Conservation (phyloP, 2,113 vertebrate species). For the Protobothrops flavoviridis region DNA sequence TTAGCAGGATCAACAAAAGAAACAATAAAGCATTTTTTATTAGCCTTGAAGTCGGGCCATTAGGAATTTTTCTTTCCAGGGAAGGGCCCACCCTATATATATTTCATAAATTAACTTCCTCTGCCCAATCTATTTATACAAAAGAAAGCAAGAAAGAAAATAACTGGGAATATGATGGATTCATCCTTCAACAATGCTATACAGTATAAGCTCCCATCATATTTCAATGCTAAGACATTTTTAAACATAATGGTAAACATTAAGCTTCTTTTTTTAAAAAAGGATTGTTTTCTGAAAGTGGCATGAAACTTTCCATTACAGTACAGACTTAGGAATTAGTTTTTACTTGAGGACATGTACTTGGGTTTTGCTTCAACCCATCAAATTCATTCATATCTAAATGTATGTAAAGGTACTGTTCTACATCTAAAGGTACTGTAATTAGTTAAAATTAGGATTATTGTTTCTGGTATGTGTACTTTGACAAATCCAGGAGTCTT, state of each 20-base stretch:
- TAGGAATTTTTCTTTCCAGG: slow-evolving; percentile 46
- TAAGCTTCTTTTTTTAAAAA: not conserved
- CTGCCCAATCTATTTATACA: slow-evolving; percentile 38
- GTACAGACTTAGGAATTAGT: not conserved
- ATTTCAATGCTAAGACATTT: rapidly evolving
- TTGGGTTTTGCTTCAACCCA: not conserved
- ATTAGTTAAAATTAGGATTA: not conserved
- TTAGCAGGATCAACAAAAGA: slow-evolving; percentile 61
- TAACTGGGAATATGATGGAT: not conserved
- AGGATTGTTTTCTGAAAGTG: not conserved
- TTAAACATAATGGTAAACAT: not conserved
- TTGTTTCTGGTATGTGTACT: not conserved
- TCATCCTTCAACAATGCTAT: not conserved
- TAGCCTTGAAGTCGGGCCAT: slow-evolving; percentile 61
- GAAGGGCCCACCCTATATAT: slow-evolving; percentile 30
- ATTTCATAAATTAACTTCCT: slow-evolving; percentile 54
- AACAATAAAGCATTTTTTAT: slow-evolving; percentile 66
- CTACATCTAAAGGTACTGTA: not conserved
- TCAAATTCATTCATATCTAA: not conserved
- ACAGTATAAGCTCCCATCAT: not conserved
- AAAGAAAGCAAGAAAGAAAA: slow-evolving; percentile 15
- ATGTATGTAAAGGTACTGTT: too few relatives aligned
- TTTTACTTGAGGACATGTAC: not conserved
- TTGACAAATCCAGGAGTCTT: not conserved
- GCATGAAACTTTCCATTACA: not conserved